Percentiles rank a stretch among this genome's conserved stretches.
Evolutionary conservation across 2,888 invertebrate genomes (phyloP).

Genomic region (Cheilosia urbana): DNA sequence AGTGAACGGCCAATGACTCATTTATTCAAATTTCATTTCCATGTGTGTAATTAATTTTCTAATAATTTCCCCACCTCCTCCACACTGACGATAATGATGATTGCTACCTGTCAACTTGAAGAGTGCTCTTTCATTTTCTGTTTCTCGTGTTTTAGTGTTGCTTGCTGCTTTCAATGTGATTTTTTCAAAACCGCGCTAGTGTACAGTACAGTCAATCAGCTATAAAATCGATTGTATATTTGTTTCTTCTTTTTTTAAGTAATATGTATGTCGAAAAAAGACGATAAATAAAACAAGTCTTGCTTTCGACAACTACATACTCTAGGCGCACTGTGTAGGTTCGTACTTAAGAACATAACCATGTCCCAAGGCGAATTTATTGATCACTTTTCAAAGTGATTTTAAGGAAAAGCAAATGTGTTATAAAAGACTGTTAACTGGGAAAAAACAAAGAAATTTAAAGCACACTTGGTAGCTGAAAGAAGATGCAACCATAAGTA

Average conservation of each 20-base stretch:
- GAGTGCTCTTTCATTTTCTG: conserved; percentile 21
- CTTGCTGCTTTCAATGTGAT: not conserved
- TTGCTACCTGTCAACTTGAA: conserved; percentile 45
- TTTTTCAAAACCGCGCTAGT: not conserved
- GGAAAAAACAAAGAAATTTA: too few relatives aligned
- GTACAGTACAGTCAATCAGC: not conserved
- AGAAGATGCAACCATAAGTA: too few relatives aligned
- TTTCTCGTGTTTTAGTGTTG: not conserved
- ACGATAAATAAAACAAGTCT: too few relatives aligned
- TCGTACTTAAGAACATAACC: too few relatives aligned
- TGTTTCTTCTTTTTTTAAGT: not conserved
- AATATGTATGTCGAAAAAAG: too few relatives aligned
- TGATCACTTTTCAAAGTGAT: too few relatives aligned
- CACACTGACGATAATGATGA: conserved; percentile 18
- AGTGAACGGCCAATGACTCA: conserved; percentile 51
- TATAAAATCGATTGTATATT: not conserved
- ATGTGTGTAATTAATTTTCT: conserved; percentile 50
- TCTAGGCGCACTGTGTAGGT: too few relatives aligned
- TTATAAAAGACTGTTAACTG: too few relatives aligned
- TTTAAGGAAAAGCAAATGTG: too few relatives aligned
- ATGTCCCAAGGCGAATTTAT: too few relatives aligned
- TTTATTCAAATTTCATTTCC: conserved; percentile 48
- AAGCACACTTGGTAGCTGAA: too few relatives aligned
- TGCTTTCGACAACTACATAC: too few relatives aligned
- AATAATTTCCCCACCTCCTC: conserved; percentile 21